These are phyloP conservation scores for Pristis pectinata DNA, from an alignment of 2,797 vertebrate species.

Conservation along the genomic window DNA sequence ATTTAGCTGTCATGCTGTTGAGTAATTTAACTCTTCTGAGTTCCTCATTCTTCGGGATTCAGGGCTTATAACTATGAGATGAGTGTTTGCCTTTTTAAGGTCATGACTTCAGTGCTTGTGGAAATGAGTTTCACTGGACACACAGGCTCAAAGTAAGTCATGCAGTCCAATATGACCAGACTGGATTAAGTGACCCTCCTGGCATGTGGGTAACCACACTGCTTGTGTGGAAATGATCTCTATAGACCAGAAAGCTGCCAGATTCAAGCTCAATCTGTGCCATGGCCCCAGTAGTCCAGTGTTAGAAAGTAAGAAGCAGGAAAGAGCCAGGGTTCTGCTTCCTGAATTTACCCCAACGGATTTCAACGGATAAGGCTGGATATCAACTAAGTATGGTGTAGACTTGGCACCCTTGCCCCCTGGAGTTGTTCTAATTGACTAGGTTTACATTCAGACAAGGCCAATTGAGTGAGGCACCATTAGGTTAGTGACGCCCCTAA, in stretches of 20 bases:
- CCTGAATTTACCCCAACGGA: not conserved
- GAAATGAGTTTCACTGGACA: no score
- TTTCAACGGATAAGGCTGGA: not conserved
- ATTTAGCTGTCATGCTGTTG: not conserved
- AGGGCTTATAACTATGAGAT: not conserved
- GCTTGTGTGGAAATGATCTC: not conserved
- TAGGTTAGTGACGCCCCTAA: not conserved
- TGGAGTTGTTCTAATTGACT: not conserved
- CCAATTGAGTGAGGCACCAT: not conserved
- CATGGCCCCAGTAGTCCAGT: no score
- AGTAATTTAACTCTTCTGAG: not conserved
- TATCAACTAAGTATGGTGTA: not conserved
- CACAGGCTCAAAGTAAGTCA: not conserved
- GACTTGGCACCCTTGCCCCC: not conserved
- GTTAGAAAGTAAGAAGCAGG: not conserved
- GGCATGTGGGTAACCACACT: no score
- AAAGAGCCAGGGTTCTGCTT: not conserved
- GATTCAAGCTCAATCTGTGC: not conserved
- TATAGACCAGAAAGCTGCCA: not conserved
- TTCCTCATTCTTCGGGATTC: not conserved
- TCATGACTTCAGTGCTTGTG: no score
- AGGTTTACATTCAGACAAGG: not conserved
- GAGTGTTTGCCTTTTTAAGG: not conserved
- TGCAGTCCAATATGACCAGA: not conserved
- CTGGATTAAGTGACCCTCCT: not conserved